Evolutionary conservation across 2,888 invertebrate species (phyloP), one percentile per base, ranked within the genome.

Genomic region (Trachelus stipa): DNA sequence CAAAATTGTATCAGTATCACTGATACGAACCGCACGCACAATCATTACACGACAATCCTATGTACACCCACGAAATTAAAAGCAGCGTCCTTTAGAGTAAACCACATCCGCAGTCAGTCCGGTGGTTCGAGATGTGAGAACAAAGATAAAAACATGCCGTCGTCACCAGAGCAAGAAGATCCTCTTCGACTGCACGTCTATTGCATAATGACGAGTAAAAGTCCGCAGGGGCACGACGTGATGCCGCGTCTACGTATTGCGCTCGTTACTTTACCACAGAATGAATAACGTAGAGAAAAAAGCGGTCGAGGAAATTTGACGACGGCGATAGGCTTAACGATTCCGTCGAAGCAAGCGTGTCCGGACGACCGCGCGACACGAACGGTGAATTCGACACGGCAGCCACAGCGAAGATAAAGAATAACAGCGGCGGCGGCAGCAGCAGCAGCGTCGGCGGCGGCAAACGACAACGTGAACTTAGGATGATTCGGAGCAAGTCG

Each of bases 161-260:
- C 82, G 82, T 81, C 82, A 82, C 80, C 81, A 80, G 75, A 79
- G 77, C 77, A 76, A 78, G 56, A 56, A 56, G 56, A 79, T 76
- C 81, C 77, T 77, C 78, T 81, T 81, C 83, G 75, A 76, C 82
- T 80, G 84, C 81, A 77, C 79, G 77, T 85, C 80, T 86, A 87
- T 91, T 91, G 91, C 91, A 90, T 91, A 91, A 91, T 90, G 88
- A 88, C 88, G 88, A 87, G 87, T 85, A 86, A 87, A 87, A 86
- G 76, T 73, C 31, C 34, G 69, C 77, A 74, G 68, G 73, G 34
- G 35, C 76, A 73, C 77, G 75, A 34, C 80, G 80, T 71, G 68
- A 76, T 76, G 74, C 76, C 77, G 77, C 80, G 79, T 71, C 31
- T 34, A 30, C 71, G 71, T 71, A 71, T 34, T 31, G 56, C 23